A percentile compares a stretch with the other conserved stretches of the same genome.
Evolutionary conservation across 2,797 vertebrate genomes (phyloP).

Genomic region (Myotis myotis): DNA sequence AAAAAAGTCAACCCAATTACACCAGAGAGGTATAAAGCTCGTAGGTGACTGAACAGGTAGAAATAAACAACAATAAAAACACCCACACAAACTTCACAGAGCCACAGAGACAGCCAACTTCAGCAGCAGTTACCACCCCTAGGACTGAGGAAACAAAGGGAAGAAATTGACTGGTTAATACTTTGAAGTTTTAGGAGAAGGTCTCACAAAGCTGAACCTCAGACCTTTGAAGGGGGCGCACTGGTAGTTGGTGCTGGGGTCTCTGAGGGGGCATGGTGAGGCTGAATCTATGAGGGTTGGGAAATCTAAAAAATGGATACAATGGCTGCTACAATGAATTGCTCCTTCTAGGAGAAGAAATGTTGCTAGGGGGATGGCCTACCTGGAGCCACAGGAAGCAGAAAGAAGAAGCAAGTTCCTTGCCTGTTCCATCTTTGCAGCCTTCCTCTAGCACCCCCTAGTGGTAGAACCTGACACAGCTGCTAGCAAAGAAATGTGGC

Average conservation of each 20-base stretch:
- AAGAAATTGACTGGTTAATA: background rate
- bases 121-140: background rate
- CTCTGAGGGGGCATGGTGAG: background rate
- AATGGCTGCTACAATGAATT: background rate
- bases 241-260: background rate
- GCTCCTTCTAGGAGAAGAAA: background rate
- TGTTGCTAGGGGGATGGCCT: background rate
- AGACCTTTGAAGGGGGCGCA: background rate
- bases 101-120: background rate
- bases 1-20: background rate
- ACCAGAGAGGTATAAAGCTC: background rate
- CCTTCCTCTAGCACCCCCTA: background rate
- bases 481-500: background rate
- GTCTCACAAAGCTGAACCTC: background rate
- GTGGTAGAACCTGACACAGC: background rate
- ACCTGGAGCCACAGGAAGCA: background rate
- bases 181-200: background rate
- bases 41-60: background rate
- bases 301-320: background rate
- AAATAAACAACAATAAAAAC: background rate
- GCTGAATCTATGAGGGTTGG: background rate
- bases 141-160: background rate
- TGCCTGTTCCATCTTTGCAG: background rate
- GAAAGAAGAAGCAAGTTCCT: background rate
- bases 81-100: background rate